These are phyloP conservation scores for Sericinus montela DNA, from an alignment of 2,888 invertebrate genomes.

Conservation along the genomic window DNA sequence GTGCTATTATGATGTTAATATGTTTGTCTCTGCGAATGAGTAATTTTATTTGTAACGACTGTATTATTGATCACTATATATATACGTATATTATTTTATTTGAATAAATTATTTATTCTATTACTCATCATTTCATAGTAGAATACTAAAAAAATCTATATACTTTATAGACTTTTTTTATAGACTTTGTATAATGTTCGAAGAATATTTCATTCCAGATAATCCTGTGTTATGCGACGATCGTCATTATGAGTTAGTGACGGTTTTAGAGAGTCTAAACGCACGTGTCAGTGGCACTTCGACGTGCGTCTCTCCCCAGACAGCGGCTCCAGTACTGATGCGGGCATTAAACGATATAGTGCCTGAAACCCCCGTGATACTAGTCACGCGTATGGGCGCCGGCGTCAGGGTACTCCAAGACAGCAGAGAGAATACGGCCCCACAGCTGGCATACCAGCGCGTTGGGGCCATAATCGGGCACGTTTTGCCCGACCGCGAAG, in stretches of 20 bases:
- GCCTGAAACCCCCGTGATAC: constrained; percentile 48
- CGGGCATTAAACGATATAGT: constrained; percentile 59
- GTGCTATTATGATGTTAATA: not conserved
- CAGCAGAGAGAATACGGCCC: constrained; percentile 31
- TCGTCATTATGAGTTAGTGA: constrained; percentile 83
- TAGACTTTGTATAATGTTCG: constrained; percentile 6
- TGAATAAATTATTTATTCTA: too few species aligned
- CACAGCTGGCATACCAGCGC: constrained; percentile 51
- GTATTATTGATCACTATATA: too few species aligned
- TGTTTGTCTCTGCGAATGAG: not conserved
- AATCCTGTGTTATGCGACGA: constrained; percentile 90
- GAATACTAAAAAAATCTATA: too few species aligned
- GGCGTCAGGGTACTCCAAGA: constrained; percentile 34
- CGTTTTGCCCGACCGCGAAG: constrained; percentile 56
- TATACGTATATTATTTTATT: too few species aligned
- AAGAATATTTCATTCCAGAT: constrained; percentile 73
- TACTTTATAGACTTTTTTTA: too few species aligned
- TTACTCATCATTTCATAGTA: too few species aligned
- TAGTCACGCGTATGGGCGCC: constrained; percentile 46
- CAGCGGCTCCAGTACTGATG: constrained; percentile 51
- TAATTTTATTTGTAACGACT: not conserved
- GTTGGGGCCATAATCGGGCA: constrained; percentile 62
- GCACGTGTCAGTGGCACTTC: constrained; percentile 85
- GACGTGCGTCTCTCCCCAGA: constrained; percentile 67
- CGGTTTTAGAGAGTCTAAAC: constrained; percentile 84